Evolutionary conservation across 2,888 invertebrate genomes (phyloP), one percentile per base, ranked within the genome.

Genomic region (Scrobipalpa costella): DNA sequence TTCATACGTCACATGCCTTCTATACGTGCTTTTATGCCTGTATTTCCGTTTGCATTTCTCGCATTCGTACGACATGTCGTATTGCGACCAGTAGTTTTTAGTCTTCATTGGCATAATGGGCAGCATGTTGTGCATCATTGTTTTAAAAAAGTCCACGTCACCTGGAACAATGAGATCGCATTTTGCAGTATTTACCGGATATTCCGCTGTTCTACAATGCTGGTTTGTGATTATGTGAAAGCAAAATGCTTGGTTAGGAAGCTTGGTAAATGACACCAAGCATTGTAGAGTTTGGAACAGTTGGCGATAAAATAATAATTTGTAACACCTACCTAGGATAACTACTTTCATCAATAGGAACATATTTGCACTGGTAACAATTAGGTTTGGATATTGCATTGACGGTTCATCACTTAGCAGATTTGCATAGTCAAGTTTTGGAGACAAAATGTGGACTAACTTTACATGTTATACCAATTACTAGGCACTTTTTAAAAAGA

Each of bases 21-120:
- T 92, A 73, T 96, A 93, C 27, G 95, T 94, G 72, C 94, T 94
- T 84, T 94, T 94, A 86, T 94, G 95, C 70, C 94, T 94, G 84
- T 96, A 96, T 73, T 94, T 94, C 80, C 95, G 93, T 77, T 94
- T 93, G 81, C 96, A 96, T 71, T 93, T 93, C 67, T 93, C 92
- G 79, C 95, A 94, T 71, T 93, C 91, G 67, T 84, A 92, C 63
- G 84, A 83, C 78, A 86, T 84, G 68, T 90, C 89, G 71, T 86
- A 90, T 61, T 86, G 88, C 7, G 90, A 85, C 90, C 91, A 90
- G 75, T 84, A 91, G 74, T 89, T 90, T 83, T 91, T 91, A 68
- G 89, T 88, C 84, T 92, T 92, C 86, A 90, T 89, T 69, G 89
- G 89, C 72, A 89, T 77, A 68, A 88, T 80, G 66, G 90, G 91